phyloP scores from a whole-genome alignment of 2,113 vertebrate genomes.

The Lanius collurio region DNA sequence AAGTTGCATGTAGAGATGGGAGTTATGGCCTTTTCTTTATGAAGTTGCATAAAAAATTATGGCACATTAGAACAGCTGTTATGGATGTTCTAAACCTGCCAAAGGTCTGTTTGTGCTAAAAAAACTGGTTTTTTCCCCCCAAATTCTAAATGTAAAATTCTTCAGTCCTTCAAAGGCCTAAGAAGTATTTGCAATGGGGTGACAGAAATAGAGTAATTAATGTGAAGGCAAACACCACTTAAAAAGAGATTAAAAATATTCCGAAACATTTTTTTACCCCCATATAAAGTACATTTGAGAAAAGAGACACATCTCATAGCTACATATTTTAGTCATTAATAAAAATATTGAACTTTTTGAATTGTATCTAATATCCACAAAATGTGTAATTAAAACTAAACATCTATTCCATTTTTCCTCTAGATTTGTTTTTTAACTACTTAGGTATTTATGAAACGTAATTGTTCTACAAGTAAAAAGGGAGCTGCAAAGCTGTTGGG shows the following conservation, averaged over 20 bases:
- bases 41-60: conserved; percentile 52
- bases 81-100: conserved; percentile 39
- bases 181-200: not conserved
- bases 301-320: not conserved
- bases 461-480: not conserved
- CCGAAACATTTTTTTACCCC: not conserved
- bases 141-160: not conserved
- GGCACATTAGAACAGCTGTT: conserved; percentile 68
- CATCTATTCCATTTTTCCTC: not conserved
- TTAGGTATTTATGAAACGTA: conserved; percentile 22
- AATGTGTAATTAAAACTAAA: not conserved
- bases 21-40: conserved; percentile 60
- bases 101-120: conserved; percentile 55
- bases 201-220: not conserved
- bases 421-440: conserved; percentile 6
- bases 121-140: not conserved
- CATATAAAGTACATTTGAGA: not conserved
- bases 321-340: not conserved
- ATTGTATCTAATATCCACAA: not conserved
- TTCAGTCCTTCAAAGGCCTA: not conserved
- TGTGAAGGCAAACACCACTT: not conserved
- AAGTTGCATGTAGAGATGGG: conserved; percentile 43
- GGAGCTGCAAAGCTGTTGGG: not conserved
- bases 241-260: not conserved
- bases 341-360: not conserved